Conservation (phyloP, 1,140 invertebrate genomes). For the Drosophila micromelanica region DNA sequence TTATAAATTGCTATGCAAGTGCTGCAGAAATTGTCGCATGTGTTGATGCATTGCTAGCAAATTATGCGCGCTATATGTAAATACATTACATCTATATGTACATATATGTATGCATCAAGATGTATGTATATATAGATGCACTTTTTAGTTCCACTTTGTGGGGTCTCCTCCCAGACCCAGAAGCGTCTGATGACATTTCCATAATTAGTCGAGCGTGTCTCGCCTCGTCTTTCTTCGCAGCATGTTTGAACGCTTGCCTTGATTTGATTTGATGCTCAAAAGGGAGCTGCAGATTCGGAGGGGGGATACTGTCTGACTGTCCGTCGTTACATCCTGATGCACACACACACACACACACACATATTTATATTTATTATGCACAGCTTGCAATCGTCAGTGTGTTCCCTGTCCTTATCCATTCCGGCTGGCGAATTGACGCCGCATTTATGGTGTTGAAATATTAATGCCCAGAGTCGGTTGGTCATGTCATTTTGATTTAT, state of each 20-base stretch:
- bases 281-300: conserved; percentile 53
- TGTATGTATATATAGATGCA: neutral
- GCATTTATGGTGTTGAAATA: conserved; percentile 82
- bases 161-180: conserved; percentile 37
- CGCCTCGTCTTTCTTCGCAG: conserved; percentile 42
- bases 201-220: conserved; percentile 79
- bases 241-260: conserved; percentile 72
- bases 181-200: conserved; percentile 76
- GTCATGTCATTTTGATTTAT: conserved; percentile 79
- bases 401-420: conserved; percentile 67
- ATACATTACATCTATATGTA: neutral
- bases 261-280: conserved; percentile 73
- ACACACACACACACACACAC: neutral
- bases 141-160: conserved; percentile 22
- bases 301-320: conserved; percentile 20
- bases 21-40: conserved; percentile 71
- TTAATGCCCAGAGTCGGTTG: conserved; percentile 80
- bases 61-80: conserved; percentile 66
- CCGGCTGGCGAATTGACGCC: conserved; percentile 71
- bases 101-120: neutral
- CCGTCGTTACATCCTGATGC: conserved; percentile 10
- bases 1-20: conserved; percentile 74
- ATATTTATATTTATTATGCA: conserved; percentile 67
- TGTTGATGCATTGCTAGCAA: conserved; percentile 74
- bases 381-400: conserved; percentile 71